phyloP scores from a whole-genome alignment of 2,113 vertebrate species.

The Oncorhynchus clarkii region DNA sequence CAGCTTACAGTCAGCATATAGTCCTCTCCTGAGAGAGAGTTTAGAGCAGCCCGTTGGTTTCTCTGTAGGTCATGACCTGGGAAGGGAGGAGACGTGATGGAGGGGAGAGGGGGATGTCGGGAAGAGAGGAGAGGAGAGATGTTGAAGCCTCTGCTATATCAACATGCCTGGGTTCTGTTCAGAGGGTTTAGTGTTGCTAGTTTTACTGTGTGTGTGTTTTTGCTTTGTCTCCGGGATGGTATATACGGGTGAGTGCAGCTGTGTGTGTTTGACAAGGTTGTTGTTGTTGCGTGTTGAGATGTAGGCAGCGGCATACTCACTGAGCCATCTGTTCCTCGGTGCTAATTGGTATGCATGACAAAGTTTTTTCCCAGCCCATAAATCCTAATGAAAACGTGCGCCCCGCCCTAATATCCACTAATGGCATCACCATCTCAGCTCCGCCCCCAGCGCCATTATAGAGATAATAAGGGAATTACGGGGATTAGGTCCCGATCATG shows the following conservation, averaged over 20 bases:
- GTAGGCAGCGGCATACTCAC: slow-evolving; percentile 28
- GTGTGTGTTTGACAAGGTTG: background rate
- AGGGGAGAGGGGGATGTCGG: background rate
- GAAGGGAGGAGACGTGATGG: slow-evolving; percentile 1
- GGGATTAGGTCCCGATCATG: slow-evolving; percentile 27
- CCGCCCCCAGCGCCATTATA: slow-evolving; percentile 22
- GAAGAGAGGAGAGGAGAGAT: slow-evolving; percentile 4
- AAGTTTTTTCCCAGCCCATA: slow-evolving; percentile 67
- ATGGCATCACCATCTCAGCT: slow-evolving; percentile 44
- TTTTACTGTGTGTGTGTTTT: slow-evolving; percentile 15
- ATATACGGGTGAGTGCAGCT: background rate
- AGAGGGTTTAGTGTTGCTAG: slow-evolving; percentile 25
- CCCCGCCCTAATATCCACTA: slow-evolving; percentile 63
- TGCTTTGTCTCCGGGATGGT: slow-evolving; percentile 1
- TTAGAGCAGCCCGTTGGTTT: slow-evolving; percentile 55
- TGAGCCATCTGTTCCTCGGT: slow-evolving; percentile 69
- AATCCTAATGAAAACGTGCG: slow-evolving; percentile 71
- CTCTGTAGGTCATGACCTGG: slow-evolving; percentile 47
- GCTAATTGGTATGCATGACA: slow-evolving; percentile 69
- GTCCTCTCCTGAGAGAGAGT: slow-evolving; percentile 47
- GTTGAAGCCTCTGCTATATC: slow-evolving; percentile 21
- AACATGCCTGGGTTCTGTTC: slow-evolving; percentile 27
- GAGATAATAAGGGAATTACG: slow-evolving; percentile 41
- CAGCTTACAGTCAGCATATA: slow-evolving; percentile 49
- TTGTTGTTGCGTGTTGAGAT: slow-evolving; percentile 24